These are phyloP conservation scores for Cariama cristata DNA, from an alignment of 2,113 vertebrate species.

Conservation along the genomic window DNA sequence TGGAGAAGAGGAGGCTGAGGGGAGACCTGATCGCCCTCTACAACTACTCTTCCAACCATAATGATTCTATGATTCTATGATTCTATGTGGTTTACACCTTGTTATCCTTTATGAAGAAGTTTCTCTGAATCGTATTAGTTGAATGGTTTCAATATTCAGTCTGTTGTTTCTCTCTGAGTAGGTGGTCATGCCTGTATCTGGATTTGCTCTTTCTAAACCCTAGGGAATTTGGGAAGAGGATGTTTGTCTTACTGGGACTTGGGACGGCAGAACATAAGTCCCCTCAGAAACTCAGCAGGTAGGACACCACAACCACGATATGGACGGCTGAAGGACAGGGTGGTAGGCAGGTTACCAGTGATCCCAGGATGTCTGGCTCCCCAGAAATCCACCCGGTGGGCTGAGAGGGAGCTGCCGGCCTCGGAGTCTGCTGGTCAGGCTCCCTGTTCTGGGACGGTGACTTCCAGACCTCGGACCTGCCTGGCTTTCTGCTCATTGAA, in stretches of 20 bases:
- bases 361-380: background rate
- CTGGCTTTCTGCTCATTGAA: background rate
- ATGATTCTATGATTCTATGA: no score
- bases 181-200: background rate
- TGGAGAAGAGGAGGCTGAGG: no score
- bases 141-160: background rate
- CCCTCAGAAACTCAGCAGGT: background rate
- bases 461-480: background rate
- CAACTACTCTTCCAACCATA: no score
- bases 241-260: background rate
- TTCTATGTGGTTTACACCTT: background rate
- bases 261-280: background rate
- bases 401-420: background rate
- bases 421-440: background rate
- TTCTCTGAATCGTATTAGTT: background rate
- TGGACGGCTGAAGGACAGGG: background rate
- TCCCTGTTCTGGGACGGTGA: fast-evolving
- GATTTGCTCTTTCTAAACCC: background rate
- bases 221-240: background rate
- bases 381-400: background rate
- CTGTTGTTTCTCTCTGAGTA: background rate
- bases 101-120: background rate
- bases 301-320: background rate
- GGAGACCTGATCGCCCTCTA: no score
- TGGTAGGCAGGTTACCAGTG: background rate